Base-by-base conservation (phyloP, 1,140 invertebrate genomes). In the Microvelia longipes region DNA sequence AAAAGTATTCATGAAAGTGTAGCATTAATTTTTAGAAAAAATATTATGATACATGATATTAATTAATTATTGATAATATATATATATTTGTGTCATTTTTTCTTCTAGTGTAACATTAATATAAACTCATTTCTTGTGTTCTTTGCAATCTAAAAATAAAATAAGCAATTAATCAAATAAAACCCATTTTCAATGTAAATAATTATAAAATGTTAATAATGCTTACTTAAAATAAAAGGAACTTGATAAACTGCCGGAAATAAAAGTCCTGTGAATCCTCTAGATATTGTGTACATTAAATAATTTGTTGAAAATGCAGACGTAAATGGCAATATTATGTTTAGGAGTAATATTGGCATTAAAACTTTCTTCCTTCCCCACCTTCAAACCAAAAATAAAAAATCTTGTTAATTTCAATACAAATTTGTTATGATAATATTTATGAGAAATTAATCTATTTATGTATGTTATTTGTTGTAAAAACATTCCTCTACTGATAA, bases 191-290 rank as follows among this genome's bases (percentile, higher is more conserved):
- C 24, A 14, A 14, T 64, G 15, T 64, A 64, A 5, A 15, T 64
- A 11, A 64, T 5, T 64, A 64, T 64, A 13, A 24, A 64, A 11
- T 64, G 62, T 24, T 24, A 14, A 11, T 64, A 15, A 66, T 67
- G 74, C 73, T 82, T 81, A 89, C 87, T 85, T 69, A 91, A 86
- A 24, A 91, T 87, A 72, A 88, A 87, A 27, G 87, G 87, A 75
- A 86, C 84, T 73, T 87, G 86, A 76, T 87, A 87, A 72, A 89
- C 80, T 27, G 88, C 86, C 29, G 88, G 88, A 73, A 90, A 87
- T 73, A 88, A 87, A 61, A 89, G 81, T 35, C 88, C 88, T 67
- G 85, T 84, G 29, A 85, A 78, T 35, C 87, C 83, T 67, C 88
- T 83, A 29, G 88, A 76, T 2, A 82, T 81, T 1, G 85, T 82